Evolutionary conservation across 2,797 vertebrate genomes (phyloP).

Genomic region (Enoplosus armatus): DNA sequence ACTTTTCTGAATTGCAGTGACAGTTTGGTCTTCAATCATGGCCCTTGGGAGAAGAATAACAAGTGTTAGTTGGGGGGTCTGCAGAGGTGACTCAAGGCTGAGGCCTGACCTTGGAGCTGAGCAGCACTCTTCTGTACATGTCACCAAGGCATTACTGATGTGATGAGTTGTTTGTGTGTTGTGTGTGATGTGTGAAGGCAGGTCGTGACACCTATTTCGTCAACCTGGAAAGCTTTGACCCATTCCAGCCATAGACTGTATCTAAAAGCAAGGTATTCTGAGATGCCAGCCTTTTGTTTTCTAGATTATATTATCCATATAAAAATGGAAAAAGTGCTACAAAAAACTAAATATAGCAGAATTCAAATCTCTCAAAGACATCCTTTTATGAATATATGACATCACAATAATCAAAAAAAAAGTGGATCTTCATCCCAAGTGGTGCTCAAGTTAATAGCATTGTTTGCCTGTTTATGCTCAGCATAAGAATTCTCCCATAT

Average conservation of each 20-base stretch:
- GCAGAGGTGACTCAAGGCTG: constrained; percentile 66
- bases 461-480: constrained; percentile 54
- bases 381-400: background rate
- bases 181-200: constrained; percentile 46
- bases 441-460: constrained; percentile 36
- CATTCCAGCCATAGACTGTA: background rate
- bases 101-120: constrained; percentile 68
- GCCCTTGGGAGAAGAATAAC: constrained; percentile 53
- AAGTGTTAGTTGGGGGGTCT: constrained; percentile 50
- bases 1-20: constrained; percentile 48
- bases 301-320: background rate
- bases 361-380: background rate
- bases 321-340: background rate
- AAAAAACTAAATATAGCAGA: background rate
- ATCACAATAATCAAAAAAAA: constrained; percentile 9
- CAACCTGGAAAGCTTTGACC: constrained; percentile 37
- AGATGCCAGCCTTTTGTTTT: background rate
- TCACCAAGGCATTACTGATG: constrained; percentile 64
- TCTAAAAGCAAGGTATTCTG: constrained; percentile 12
- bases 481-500: constrained; percentile 40
- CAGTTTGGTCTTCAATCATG: constrained; percentile 65
- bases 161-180: constrained; percentile 64
- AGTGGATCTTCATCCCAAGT: background rate
- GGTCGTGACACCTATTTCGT: constrained; percentile 66
- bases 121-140: constrained; percentile 52